phyloP scores from a whole-genome alignment of 2,113 vertebrate species.

The Egretta garzetta region DNA sequence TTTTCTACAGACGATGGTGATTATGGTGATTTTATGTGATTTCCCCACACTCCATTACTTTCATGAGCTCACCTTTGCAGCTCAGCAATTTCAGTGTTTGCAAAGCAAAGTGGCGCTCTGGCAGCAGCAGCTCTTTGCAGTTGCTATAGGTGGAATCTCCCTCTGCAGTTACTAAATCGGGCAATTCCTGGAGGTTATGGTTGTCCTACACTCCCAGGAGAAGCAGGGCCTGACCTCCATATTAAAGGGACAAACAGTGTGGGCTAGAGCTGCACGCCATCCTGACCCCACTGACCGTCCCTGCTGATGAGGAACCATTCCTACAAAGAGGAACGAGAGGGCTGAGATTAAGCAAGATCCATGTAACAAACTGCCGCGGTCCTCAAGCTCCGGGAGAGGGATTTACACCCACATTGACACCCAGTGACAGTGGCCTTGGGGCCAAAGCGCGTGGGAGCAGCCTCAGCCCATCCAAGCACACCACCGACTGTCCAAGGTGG shows the following conservation, averaged over 20 bases:
- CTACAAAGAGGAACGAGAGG: background rate
- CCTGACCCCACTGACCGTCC: fast-evolving
- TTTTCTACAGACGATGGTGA: background rate
- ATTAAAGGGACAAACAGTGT: background rate
- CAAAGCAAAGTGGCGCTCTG: background rate
- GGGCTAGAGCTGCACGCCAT: background rate
- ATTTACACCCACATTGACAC: background rate
- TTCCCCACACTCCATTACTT: background rate
- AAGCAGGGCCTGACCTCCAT: background rate
- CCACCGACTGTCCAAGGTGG: fast-evolving
- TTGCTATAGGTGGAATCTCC: background rate
- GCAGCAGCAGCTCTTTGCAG: background rate
- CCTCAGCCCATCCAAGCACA: background rate
- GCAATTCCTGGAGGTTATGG: background rate
- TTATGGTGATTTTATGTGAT: background rate
- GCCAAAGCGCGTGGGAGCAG: background rate
- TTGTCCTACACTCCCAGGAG: background rate
- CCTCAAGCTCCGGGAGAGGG: background rate
- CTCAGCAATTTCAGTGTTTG: background rate
- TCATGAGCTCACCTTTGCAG: background rate
- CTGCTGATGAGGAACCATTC: background rate
- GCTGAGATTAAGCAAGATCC: background rate
- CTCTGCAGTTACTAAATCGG: background rate
- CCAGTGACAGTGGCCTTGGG: background rate
- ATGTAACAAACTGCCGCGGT: background rate